These are phyloP conservation scores for Hemicrepidius hirtus DNA, from an alignment of 2,888 invertebrate genomes.

Conservation along the genomic window DNA sequence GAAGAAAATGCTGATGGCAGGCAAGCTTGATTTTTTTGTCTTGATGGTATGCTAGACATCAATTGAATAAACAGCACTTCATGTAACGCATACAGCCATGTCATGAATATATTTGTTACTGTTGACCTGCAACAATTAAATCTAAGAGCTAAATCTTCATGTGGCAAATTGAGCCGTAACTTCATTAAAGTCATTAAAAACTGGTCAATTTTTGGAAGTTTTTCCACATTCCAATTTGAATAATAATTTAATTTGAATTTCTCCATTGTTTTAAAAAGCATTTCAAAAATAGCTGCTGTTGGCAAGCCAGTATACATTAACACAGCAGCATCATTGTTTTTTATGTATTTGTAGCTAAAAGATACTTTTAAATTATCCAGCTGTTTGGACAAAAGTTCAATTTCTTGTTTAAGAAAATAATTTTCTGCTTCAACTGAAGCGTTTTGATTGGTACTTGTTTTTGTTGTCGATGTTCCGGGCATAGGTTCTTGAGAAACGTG, in stretches of 20 bases:
- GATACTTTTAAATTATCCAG: constrained; percentile 38
- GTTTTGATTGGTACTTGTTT: no score
- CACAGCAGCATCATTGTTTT: constrained; percentile 47
- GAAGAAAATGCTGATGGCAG: constrained; percentile 32
- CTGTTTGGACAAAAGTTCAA: no score
- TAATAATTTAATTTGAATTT: constrained; percentile 47
- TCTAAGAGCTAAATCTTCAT: constrained; percentile 53
- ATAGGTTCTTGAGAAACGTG: no score
- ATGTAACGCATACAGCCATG: constrained; percentile 44
- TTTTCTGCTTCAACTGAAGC: no score
- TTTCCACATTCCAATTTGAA: constrained; percentile 39
- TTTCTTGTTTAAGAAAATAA: no score
- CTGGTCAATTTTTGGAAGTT: constrained; percentile 49
- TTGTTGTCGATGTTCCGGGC: no score
- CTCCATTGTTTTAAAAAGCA: constrained; percentile 29
- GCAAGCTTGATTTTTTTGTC: constrained; percentile 45
- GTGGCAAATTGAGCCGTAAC: constrained; percentile 45
- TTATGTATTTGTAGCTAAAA: constrained; percentile 49
- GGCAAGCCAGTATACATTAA: constrained; percentile 54
- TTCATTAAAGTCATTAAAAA: constrained; percentile 55
- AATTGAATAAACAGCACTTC: constrained; percentile 38
- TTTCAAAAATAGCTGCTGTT: constrained; percentile 41
- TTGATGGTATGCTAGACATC: constrained; percentile 37
- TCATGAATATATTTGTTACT: constrained; percentile 41
- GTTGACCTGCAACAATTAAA: constrained; percentile 40